Conservation (phyloP, 37 sponge, comb jelly and placozoan species). For the Aplysina aerophoba region DNA sequence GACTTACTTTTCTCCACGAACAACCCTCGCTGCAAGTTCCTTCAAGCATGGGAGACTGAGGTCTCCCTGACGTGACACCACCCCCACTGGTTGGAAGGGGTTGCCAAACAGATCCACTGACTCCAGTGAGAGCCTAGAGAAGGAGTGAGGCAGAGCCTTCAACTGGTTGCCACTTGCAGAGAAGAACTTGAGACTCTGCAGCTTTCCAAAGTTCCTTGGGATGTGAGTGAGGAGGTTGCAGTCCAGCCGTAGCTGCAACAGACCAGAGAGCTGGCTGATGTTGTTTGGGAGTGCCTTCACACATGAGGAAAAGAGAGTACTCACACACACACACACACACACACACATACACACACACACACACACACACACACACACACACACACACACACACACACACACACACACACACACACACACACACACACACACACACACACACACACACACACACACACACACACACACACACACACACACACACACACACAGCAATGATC, state of each 20-base stretch:
- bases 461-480: too few species aligned
- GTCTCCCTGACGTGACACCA: slow-evolving; percentile 54
- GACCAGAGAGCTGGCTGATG: slow-evolving; percentile 40
- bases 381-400: too few species aligned
- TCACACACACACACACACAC: too few species aligned
- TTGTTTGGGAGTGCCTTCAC: slow-evolving; percentile 51
- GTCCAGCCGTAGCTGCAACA: slow-evolving; percentile 64
- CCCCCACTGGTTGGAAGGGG: slow-evolving; percentile 65
- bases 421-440: too few species aligned
- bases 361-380: too few species aligned
- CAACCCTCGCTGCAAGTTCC: slow-evolving; percentile 64
- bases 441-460: too few species aligned
- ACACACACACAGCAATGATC: neutral
- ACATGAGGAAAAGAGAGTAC: too few species aligned
- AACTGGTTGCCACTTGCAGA: slow-evolving; percentile 79
- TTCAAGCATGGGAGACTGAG: slow-evolving; percentile 67
- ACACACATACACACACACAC: too few species aligned
- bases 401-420: too few species aligned
- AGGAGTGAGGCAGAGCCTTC: slow-evolving; percentile 63
- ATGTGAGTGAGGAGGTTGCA: slow-evolving; percentile 69
- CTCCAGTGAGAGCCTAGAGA: slow-evolving; percentile 58
- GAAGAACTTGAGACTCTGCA: slow-evolving; percentile 63
- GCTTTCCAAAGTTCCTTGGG: slow-evolving; percentile 77
- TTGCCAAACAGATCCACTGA: slow-evolving; percentile 86
- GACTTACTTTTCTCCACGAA: slow-evolving; percentile 67